A percentile compares a stretch with the other conserved stretches of the same genome.
Conservation (phyloP, 2,888 invertebrate genomes). For the Drosophila cracens region DNA sequence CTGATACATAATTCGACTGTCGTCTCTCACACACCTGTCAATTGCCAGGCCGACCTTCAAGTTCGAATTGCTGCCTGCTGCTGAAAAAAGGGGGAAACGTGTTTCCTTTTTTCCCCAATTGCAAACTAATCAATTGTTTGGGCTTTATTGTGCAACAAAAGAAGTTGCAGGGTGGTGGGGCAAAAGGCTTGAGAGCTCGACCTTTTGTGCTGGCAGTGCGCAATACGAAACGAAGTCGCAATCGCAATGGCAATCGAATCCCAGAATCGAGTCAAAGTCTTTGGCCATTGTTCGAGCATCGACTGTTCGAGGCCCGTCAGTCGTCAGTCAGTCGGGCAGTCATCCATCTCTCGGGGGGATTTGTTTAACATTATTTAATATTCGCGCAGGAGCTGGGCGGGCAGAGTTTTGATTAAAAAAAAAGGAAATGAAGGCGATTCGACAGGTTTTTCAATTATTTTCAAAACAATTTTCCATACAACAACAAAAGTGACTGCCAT, state of each 20-base stretch:
- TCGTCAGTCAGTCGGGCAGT: slow-evolving; percentile 31
- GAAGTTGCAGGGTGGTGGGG: slow-evolving; percentile 23
- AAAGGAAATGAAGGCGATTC: slow-evolving; percentile 53
- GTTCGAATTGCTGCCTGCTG: slow-evolving; percentile 1
- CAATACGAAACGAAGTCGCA: slow-evolving; percentile 50
- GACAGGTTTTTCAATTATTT: slow-evolving; percentile 80
- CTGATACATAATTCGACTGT: neutral
- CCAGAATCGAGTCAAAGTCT: slow-evolving; percentile 48
- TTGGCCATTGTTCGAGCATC: slow-evolving; percentile 46
- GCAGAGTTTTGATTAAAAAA: slow-evolving; percentile 70
- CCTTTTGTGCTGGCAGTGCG: slow-evolving; percentile 65
- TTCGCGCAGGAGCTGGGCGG: slow-evolving; percentile 45
- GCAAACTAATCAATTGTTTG: slow-evolving; percentile 84
- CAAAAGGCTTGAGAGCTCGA: slow-evolving; percentile 75
- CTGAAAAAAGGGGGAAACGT: slow-evolving; percentile 15
- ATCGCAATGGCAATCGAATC: slow-evolving; percentile 32
- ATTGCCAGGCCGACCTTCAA: slow-evolving; percentile 54
- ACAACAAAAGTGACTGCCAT: slow-evolving; percentile 44
- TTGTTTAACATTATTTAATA: slow-evolving; percentile 28
- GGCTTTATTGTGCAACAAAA: slow-evolving; percentile 78
- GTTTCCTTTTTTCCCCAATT: slow-evolving; percentile 63
- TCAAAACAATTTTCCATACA: slow-evolving; percentile 46
- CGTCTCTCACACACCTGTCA: slow-evolving; percentile 71
- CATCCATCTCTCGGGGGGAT: slow-evolving; percentile 46
- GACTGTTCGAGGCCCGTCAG: slow-evolving; percentile 39